A percentile compares a stretch with the other conserved stretches of the same genome.
Conservation (phyloP, 2,888 invertebrate genomes). For the Caenorhabditis panamensis region DNA sequence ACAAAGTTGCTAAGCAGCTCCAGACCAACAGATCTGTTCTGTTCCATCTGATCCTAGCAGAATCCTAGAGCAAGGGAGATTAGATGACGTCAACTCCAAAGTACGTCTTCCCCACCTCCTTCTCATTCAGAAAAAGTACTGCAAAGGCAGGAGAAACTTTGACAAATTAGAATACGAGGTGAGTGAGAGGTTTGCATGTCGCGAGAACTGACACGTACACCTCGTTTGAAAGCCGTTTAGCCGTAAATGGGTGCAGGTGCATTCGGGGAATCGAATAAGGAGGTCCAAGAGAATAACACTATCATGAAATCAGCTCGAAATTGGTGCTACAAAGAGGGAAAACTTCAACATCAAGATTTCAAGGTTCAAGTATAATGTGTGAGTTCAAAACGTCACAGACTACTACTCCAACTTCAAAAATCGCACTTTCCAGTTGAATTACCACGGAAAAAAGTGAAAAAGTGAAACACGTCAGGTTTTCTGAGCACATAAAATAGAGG, state of each 20-base stretch:
- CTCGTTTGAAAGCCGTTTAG: too few species aligned
- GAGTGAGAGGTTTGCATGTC: background rate
- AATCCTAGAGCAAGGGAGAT: too few species aligned
- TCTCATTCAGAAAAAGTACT: background rate
- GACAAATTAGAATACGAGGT: too few species aligned
- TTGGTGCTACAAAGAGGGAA: too few species aligned
- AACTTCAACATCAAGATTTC: too few species aligned
- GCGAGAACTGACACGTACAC: background rate
- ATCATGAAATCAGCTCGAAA: too few species aligned
- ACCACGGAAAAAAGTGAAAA: background rate
- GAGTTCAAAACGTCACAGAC: slow-evolving; percentile 2
- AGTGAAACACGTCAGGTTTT: background rate
- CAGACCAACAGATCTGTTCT: too few species aligned
- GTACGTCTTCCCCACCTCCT: background rate
- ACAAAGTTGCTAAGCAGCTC: too few species aligned
- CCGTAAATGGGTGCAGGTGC: background rate
- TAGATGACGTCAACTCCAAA: background rate
- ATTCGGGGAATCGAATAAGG: slow-evolving; percentile 1
- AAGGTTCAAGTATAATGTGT: background rate
- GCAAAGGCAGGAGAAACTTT: background rate
- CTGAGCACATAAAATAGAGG: slow-evolving; percentile 1
- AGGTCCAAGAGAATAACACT: too few species aligned
- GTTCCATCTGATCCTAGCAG: too few species aligned
- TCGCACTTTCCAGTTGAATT: slow-evolving; percentile 39
- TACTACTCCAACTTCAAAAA: too few species aligned